Evolutionary conservation across 2,113 vertebrate genomes (phyloP).

Genomic region (Brachyhypopomus occidentalis): DNA sequence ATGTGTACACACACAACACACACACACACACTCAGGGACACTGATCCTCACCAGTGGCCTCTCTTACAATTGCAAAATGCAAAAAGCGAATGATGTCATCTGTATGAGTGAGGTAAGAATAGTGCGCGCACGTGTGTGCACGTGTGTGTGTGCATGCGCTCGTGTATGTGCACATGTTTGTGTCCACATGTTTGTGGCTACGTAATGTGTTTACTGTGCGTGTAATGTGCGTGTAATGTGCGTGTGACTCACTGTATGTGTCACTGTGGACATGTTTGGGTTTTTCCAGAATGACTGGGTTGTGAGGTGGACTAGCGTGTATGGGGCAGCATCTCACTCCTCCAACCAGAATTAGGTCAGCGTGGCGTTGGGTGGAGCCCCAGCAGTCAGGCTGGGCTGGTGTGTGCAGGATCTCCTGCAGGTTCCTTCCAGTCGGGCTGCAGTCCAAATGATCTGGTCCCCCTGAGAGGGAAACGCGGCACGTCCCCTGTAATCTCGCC

Average conservation of each 20-base stretch:
- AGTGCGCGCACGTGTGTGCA: not conserved
- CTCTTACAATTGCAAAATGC: constrained; percentile 25
- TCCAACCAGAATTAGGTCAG: constrained; percentile 3
- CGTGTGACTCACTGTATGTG: constrained; percentile 1
- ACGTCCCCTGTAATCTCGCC: not conserved
- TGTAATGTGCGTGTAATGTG: constrained; percentile 19
- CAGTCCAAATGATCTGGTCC: not conserved
- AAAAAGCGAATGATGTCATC: constrained; percentile 33
- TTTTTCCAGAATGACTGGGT: constrained; percentile 48
- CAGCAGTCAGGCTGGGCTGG: not conserved
- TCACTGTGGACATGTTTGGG: constrained; percentile 34
- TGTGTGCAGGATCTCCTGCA: not conserved
- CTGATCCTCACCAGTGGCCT: constrained; percentile 21
- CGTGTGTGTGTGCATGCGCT: not conserved
- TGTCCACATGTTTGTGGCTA: too few relatives aligned
- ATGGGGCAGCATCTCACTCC: not conserved
- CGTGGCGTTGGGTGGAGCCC: not conserved
- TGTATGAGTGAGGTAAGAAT: constrained; percentile 18
- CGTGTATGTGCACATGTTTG: not conserved
- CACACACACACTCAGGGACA: not conserved
- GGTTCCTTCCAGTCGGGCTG: not conserved
- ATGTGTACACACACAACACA: not conserved
- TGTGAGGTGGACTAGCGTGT: not conserved
- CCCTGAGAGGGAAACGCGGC: constrained; percentile 21
- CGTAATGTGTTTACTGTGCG: constrained; percentile 26